Conservation (phyloP, 2,797 vertebrate genomes). For the Amblyopsis hoosieri region DNA sequence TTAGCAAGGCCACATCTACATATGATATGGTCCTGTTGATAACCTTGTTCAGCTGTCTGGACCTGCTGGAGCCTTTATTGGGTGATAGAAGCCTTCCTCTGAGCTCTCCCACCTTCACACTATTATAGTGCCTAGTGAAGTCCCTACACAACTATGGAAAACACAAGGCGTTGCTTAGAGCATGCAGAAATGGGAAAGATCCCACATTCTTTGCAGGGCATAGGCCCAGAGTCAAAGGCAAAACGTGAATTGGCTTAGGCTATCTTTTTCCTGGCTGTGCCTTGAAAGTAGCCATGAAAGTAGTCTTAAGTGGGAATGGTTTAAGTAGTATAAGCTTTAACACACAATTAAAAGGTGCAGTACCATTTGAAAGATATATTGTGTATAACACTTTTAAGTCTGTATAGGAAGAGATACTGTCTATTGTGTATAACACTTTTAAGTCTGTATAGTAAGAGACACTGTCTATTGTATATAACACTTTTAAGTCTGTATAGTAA, state of each 20-base stretch:
- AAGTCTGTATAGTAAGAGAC: conserved; percentile 28
- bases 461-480: conserved; percentile 9
- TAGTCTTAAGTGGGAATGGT: conserved; percentile 30
- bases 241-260: conserved; percentile 50
- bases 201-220: conserved; percentile 52
- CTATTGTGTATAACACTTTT: conserved; percentile 29
- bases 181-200: conserved; percentile 42
- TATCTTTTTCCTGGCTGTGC: conserved; percentile 40
- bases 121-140: conserved; percentile 45
- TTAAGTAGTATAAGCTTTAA: conserved; percentile 41
- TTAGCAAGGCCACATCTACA: conserved; percentile 17
- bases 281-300: conserved; percentile 37
- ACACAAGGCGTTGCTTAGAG: conserved; percentile 52
- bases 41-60: conserved; percentile 39
- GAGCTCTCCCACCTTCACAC: conserved; percentile 46
- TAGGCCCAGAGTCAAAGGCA: conserved; percentile 52
- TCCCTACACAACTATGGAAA: conserved; percentile 59
- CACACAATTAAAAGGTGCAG: conserved; percentile 40
- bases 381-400: conserved; percentile 39
- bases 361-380: neutral
- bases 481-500: too few species aligned
- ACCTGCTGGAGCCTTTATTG: conserved; percentile 38
- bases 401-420: conserved; percentile 30
- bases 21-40: conserved; percentile 28
- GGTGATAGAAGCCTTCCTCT: conserved; percentile 45